phyloP scores from a whole-genome alignment of 2,113 vertebrate species.

The Cyanoramphus novaezelandiae region DNA sequence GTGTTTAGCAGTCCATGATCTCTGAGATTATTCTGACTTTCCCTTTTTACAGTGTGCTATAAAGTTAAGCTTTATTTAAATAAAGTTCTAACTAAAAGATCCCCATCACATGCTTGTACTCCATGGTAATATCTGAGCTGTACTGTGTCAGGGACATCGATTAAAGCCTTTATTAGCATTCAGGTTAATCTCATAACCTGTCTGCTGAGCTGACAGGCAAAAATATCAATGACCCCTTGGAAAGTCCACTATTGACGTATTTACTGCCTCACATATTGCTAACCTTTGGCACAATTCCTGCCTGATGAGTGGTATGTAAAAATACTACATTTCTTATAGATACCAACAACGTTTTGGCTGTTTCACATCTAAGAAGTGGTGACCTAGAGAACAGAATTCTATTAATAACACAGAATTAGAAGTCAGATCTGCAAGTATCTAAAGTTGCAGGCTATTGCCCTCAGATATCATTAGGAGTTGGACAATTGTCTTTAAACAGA shows the following conservation, averaged over 20 bases:
- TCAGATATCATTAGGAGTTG: neutral
- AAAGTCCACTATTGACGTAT: neutral
- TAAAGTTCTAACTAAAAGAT: neutral
- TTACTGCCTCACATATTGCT: neutral
- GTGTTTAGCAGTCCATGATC: neutral
- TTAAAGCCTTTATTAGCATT: neutral
- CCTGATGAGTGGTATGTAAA: neutral
- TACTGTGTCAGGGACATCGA: neutral
- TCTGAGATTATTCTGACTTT: constrained; percentile 30
- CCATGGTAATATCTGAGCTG: neutral
- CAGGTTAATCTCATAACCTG: neutral
- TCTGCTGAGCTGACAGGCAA: constrained; percentile 16
- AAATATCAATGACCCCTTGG: neutral
- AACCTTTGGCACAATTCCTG: neutral
- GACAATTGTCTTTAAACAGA: neutral
- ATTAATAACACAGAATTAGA: neutral
- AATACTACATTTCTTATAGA: neutral
- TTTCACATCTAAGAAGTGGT: neutral
- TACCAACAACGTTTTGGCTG: neutral
- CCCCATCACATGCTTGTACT: neutral
- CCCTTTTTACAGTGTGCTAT: constrained; percentile 10
- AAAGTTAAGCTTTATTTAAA: constrained; percentile 32
- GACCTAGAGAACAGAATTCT: neutral
- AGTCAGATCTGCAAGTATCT: neutral
- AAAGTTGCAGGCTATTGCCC: neutral